These are phyloP conservation scores for Allophyes oxyacanthae DNA, from an alignment of 2,888 invertebrate species.

Conservation along the genomic window DNA sequence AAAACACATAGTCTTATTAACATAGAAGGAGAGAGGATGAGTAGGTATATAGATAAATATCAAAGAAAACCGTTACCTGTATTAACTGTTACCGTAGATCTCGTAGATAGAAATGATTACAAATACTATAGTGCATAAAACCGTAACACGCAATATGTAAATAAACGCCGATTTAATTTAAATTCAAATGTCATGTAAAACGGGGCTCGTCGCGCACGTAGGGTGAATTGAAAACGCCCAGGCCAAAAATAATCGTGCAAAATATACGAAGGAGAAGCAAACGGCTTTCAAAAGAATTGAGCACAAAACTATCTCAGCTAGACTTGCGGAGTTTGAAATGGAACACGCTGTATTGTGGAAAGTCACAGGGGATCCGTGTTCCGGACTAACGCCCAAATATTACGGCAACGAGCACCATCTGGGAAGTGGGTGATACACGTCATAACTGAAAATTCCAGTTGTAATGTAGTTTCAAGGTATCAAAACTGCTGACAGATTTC, in stretches of 20 bases:
- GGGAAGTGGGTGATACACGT: slow-evolving; percentile 27
- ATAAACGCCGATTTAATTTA: slow-evolving; percentile 28
- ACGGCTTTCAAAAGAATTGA: slow-evolving; percentile 46
- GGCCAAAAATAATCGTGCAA: slow-evolving; percentile 44
- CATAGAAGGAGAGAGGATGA: neutral
- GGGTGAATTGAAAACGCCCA: slow-evolving; percentile 49
- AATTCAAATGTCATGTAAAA: slow-evolving; percentile 49
- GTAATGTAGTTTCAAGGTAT: slow-evolving; percentile 5
- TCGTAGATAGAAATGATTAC: neutral
- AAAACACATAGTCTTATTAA: slow-evolving; percentile 6
- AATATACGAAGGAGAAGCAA: slow-evolving; percentile 36
- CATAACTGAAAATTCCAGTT: slow-evolving; percentile 12
- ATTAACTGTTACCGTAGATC: too few relatives aligned
- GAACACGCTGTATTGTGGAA: slow-evolving; percentile 46
- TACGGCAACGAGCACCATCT: slow-evolving; percentile 21
- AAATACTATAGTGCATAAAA: slow-evolving; percentile 12
- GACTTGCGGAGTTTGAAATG: slow-evolving; percentile 43
- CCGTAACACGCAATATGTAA: slow-evolving; percentile 16
- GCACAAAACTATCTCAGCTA: slow-evolving; percentile 40
- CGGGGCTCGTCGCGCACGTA: slow-evolving; percentile 20
- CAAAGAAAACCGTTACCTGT: neutral
- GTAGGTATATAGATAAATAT: neutral
- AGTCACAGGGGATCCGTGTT: slow-evolving; percentile 41
- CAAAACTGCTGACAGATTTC: neutral
- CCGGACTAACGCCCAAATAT: slow-evolving; percentile 30